phyloP scores from a whole-genome alignment of 2,113 vertebrate genomes.

The Nothocercus julius region DNA sequence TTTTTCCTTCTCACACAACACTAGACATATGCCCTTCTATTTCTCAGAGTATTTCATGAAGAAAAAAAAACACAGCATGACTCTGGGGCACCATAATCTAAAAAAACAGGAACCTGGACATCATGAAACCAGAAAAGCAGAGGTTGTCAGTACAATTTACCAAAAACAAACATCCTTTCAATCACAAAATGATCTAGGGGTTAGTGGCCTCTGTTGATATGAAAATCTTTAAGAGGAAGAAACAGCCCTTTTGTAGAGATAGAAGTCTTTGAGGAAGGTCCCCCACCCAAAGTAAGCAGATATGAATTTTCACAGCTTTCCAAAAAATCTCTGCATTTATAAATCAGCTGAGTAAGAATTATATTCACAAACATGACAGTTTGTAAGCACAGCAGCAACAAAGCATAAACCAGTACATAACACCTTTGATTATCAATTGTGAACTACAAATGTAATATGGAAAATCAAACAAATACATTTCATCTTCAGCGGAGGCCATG shows the following conservation, averaged over 20 bases:
- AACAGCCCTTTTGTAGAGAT: slow-evolving; percentile 1
- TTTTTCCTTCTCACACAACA: not conserved
- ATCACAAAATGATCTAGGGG: slow-evolving; percentile 23
- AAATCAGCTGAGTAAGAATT: not conserved
- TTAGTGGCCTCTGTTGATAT: slow-evolving; percentile 42
- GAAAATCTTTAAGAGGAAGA: slow-evolving; percentile 29
- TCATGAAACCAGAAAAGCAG: slow-evolving; percentile 2
- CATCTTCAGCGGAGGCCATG: not conserved
- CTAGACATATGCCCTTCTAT: not conserved
- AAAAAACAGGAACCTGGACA: slow-evolving; percentile 45
- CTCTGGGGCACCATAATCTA: not conserved
- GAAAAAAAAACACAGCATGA: not conserved
- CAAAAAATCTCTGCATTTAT: not conserved
- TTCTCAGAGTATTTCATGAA: slow-evolving; percentile 26
- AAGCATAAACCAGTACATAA: not conserved
- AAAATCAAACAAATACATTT: not conserved
- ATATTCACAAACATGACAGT: not conserved
- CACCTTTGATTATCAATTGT: not conserved
- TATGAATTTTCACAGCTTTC: slow-evolving; percentile 2
- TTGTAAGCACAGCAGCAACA: not conserved
- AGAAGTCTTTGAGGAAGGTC: slow-evolving; percentile 18
- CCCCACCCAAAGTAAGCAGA: slow-evolving; percentile 20
- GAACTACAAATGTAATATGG: not conserved
- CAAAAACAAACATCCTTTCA: slow-evolving; percentile 30
- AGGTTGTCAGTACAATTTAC: not conserved